Evolutionary conservation across 1,140 invertebrate genomes (phyloP).

Genomic region (Phymastichus coffea): DNA sequence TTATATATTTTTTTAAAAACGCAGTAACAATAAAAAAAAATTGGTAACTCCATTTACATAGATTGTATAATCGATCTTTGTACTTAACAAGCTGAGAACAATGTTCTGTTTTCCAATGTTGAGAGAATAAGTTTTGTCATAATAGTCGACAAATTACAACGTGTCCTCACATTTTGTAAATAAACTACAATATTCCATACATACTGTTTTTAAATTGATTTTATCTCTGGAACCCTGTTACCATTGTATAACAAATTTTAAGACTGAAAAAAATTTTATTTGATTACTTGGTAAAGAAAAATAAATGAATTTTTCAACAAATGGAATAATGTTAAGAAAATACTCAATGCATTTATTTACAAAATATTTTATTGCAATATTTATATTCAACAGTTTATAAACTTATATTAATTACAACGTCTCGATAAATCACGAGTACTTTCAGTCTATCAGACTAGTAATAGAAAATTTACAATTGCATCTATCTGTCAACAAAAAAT

Average conservation of each 20-base stretch:
- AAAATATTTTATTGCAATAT: conserved; percentile 43
- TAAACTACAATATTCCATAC: conserved; percentile 38
- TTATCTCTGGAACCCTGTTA: no score
- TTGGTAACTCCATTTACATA: no score
- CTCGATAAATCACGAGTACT: conserved; percentile 1
- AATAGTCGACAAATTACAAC: no score
- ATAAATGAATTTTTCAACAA: no score
- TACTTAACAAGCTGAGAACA: conserved; percentile 39
- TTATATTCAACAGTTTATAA: conserved; percentile 20
- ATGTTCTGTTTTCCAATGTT: conserved; percentile 27
- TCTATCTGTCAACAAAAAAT: background rate
- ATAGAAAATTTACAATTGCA: conserved; percentile 12
- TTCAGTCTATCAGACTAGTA: conserved; percentile 18
- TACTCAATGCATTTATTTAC: conserved; percentile 12
- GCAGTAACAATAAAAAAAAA: no score
- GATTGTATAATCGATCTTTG: conserved; percentile 29
- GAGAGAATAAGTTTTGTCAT: conserved; percentile 21
- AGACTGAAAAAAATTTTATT: no score
- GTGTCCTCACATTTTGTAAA: conserved; percentile 42
- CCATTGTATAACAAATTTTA: no score
- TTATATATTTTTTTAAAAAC: no score
- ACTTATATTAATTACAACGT: conserved; percentile 15
- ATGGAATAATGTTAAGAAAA: no score
- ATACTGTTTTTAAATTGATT: conserved; percentile 1
- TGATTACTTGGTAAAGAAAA: no score